A percentile compares a stretch with the other conserved stretches of the same genome.
phyloP scores from a whole-genome alignment of 2,797 vertebrate genomes.

The Melanotaenia maccullochi region DNA sequence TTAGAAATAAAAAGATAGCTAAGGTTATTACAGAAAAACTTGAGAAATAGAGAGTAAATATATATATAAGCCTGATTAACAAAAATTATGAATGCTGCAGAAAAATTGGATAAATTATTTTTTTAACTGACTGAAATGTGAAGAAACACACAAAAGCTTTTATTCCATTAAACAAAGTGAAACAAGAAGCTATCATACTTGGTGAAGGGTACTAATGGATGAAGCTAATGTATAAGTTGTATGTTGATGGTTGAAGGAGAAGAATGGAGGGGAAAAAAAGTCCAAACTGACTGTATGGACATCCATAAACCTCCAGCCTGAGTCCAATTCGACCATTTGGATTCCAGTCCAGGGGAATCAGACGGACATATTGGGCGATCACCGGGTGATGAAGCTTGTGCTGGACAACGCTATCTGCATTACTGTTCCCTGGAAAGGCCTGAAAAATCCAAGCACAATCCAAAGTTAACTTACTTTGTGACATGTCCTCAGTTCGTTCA shows the following conservation, averaged over 20 bases:
- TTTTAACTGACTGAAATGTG: background rate
- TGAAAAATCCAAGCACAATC: constrained; percentile 23
- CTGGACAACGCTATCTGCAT: constrained; percentile 92
- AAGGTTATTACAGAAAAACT: background rate
- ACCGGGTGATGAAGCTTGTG: constrained; percentile 90
- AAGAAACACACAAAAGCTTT: background rate
- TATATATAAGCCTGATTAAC: too few species aligned
- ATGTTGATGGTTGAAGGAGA: background rate
- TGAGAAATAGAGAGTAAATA: too few species aligned
- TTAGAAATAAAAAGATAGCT: background rate
- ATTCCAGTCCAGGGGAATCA: constrained; percentile 93
- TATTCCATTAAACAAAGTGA: rapidly evolving
- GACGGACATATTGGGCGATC: constrained; percentile 87
- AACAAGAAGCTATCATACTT: background rate
- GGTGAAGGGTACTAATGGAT: background rate
- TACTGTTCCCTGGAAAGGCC: constrained; percentile 86
- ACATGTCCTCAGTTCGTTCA: background rate
- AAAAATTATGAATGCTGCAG: too few species aligned
- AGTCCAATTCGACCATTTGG: constrained; percentile 91
- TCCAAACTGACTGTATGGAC: constrained; percentile 88
- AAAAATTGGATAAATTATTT: too few species aligned
- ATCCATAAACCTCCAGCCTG: constrained; percentile 92
- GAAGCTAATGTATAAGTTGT: background rate
- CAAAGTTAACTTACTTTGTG: background rate
- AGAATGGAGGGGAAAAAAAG: background rate